Percentiles rank a stretch among this genome's conserved stretches.
These are phyloP conservation scores for Trichoplusia ni DNA, from an alignment of 1,140 invertebrate genomes.

Conservation along the genomic window DNA sequence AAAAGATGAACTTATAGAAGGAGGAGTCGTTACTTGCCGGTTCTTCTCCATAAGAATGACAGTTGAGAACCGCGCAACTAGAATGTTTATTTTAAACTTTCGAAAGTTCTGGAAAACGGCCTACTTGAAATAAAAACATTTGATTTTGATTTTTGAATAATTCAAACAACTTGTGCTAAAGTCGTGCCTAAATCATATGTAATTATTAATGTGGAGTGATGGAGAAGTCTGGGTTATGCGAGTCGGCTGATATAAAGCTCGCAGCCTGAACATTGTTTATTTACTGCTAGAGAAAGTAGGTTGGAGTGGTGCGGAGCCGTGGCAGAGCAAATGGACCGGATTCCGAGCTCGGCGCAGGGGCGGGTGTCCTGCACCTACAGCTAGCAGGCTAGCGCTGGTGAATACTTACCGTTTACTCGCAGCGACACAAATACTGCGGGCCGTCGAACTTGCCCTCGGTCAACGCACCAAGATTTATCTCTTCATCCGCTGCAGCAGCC, in stretches of 20 bases:
- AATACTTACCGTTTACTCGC: conserved; percentile 61
- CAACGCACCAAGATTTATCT: conserved; percentile 54
- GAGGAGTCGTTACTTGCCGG: not conserved
- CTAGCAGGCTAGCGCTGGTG: conserved; percentile 27
- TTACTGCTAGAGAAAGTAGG: conserved; percentile 18
- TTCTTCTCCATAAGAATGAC: not conserved
- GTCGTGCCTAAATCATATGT: not conserved
- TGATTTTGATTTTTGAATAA: too few relatives aligned
- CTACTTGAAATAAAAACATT: too few relatives aligned
- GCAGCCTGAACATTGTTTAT: conserved; percentile 15
- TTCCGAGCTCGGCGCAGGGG: not conserved
- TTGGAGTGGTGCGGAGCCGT: conserved; percentile 2
- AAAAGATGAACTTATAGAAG: too few relatives aligned
- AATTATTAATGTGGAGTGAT: not conserved
- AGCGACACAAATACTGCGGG: conserved; percentile 34
- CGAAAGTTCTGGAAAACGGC: too few relatives aligned
- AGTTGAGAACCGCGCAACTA: too few relatives aligned
- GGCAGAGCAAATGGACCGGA: conserved; percentile 20
- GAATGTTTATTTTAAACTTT: too few relatives aligned
- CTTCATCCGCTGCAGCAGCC: conserved; percentile 35
- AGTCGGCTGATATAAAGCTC: conserved; percentile 12
- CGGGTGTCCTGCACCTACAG: not conserved
- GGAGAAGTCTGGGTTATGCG: not conserved
- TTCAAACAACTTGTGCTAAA: too few relatives aligned
- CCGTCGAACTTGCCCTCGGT: conserved; percentile 55